phyloP scores from a whole-genome alignment of 2,888 invertebrate species.

The Plemyria rubiginata region DNA sequence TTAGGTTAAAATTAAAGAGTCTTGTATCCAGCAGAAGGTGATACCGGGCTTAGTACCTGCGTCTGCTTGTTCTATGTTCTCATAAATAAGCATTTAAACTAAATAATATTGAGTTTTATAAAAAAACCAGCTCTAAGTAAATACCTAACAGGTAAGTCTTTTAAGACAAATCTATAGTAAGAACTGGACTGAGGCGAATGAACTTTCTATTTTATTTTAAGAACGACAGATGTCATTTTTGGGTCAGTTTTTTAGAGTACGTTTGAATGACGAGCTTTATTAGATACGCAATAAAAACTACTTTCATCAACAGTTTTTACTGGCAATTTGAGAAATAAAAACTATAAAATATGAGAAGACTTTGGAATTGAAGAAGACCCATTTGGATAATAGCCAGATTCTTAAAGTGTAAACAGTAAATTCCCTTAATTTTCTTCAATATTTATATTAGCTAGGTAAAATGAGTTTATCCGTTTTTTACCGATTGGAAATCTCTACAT shows the following conservation, averaged over 20 bases:
- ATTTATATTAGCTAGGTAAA: conserved; percentile 25
- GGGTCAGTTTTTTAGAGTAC: conserved; percentile 21
- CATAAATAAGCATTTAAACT: too few relatives aligned
- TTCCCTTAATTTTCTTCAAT: conserved; percentile 50
- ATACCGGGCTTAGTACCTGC: too few relatives aligned
- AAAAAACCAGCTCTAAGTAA: too few relatives aligned
- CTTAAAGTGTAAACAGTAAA: conserved; percentile 49
- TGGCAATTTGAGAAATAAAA: conserved; percentile 7
- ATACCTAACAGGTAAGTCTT: not conserved
- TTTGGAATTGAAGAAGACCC: conserved; percentile 43
- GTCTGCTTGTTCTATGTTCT: too few relatives aligned
- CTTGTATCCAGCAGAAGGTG: too few relatives aligned
- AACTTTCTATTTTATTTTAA: conserved; percentile 23
- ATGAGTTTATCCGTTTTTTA: conserved; percentile 2
- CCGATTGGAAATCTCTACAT: not conserved
- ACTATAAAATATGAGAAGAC: conserved; percentile 26
- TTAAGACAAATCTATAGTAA: not conserved
- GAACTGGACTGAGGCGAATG: conserved; percentile 14
- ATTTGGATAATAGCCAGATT: conserved; percentile 52
- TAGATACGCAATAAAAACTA: conserved; percentile 14
- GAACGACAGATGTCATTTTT: conserved; percentile 13
- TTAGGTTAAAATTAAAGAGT: too few relatives aligned
- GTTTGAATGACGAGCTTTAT: conserved; percentile 10
- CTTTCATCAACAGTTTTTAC: conserved; percentile 13
- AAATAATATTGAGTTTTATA: too few relatives aligned